Conservation (phyloP, 2,113 vertebrate species). For the Acrocephalus arundinaceus region DNA sequence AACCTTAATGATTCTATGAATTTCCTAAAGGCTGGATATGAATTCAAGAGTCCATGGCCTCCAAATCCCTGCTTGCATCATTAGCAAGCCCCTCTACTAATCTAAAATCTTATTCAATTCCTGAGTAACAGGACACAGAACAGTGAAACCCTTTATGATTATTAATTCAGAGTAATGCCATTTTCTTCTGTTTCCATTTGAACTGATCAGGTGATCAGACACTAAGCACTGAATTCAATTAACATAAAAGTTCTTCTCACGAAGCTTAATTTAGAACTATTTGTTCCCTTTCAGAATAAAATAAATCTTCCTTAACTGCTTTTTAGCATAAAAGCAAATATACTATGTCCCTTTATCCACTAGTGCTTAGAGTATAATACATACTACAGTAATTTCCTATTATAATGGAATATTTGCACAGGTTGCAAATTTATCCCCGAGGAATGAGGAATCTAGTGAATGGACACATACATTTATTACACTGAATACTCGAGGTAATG, state of each 20-base stretch:
- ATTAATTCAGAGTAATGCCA: constrained; percentile 27
- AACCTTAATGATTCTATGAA: not conserved
- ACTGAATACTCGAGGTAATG: constrained; percentile 9
- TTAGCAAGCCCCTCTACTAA: not conserved
- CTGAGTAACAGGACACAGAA: not conserved
- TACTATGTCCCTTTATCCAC: not conserved
- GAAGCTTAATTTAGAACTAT: constrained; percentile 16
- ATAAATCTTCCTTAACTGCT: not conserved
- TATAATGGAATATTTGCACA: constrained; percentile 34
- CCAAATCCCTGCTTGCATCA: not conserved
- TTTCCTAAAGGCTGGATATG: not conserved
- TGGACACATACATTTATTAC: not conserved
- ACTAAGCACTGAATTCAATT: constrained; percentile 24
- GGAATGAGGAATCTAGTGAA: constrained; percentile 31
- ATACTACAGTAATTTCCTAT: constrained; percentile 8
- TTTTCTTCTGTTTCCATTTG: constrained; percentile 41
- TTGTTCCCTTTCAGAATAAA: constrained; percentile 6
- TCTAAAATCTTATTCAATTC: constrained; percentile 2
- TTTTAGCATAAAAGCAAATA: constrained; percentile 49
- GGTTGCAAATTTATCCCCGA: not conserved
- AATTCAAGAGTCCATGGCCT: not conserved
- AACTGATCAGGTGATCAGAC: constrained; percentile 15
- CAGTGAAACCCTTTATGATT: constrained; percentile 44
- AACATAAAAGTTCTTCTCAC: constrained; percentile 8
- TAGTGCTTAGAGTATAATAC: not conserved